phyloP scores from a whole-genome alignment of 2,888 invertebrate species.

The Schizaphis graminum region DNA sequence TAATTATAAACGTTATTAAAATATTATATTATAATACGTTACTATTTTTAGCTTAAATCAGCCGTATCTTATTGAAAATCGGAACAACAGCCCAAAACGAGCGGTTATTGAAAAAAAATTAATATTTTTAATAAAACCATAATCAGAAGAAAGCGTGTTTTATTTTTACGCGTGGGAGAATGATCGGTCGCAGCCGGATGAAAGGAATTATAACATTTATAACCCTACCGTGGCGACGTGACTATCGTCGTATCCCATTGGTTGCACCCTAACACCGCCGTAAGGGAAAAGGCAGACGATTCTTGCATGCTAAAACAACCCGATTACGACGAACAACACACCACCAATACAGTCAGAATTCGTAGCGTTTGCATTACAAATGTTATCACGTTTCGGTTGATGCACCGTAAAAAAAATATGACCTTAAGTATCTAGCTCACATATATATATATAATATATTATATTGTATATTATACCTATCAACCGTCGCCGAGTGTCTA shows the following conservation, averaged over 20 bases:
- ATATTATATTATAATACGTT: background rate
- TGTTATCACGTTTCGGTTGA: constrained; percentile 24
- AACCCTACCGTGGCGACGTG: constrained; percentile 8
- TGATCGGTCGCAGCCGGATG: background rate
- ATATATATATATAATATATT: background rate
- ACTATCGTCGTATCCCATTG: background rate
- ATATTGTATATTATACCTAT: background rate
- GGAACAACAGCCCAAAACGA: background rate
- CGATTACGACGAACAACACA: background rate
- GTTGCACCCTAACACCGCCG: background rate
- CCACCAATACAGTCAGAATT: background rate
- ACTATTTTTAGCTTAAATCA: background rate
- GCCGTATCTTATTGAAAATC: background rate
- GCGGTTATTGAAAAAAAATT: background rate
- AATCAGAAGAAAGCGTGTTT: background rate
- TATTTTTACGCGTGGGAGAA: background rate
- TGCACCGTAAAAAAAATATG: background rate
- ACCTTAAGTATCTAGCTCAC: background rate
- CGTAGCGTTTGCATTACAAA: background rate
- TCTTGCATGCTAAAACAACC: constrained; percentile 1
- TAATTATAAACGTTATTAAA: background rate
- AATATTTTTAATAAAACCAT: constrained; percentile 34
- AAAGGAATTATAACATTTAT: background rate
- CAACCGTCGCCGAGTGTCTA: background rate
- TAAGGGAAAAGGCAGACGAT: background rate